These are phyloP conservation scores for Nemapogon koenigi DNA, from an alignment of 2,888 invertebrate species.

Conservation along the genomic window DNA sequence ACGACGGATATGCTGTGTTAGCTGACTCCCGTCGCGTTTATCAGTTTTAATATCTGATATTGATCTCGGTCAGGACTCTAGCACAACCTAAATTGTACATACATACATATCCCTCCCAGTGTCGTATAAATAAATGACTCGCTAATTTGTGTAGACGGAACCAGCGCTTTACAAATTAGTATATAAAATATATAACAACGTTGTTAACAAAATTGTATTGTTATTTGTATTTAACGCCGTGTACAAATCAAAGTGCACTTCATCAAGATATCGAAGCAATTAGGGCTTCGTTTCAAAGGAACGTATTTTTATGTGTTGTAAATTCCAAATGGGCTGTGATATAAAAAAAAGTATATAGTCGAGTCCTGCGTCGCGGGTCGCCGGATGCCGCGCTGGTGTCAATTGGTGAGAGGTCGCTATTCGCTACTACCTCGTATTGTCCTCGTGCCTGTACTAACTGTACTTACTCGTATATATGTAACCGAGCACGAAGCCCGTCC, in stretches of 20 bases:
- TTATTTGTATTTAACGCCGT: constrained; percentile 54
- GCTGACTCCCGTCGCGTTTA: too few relatives aligned
- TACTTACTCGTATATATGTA: constrained; percentile 53
- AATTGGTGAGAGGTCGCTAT: constrained; percentile 51
- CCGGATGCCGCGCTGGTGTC: constrained; percentile 65
- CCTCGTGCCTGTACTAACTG: constrained; percentile 39
- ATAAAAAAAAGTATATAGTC: constrained; percentile 66
- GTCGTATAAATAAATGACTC: too few relatives aligned
- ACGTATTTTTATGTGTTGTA: constrained; percentile 61
- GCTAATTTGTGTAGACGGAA: too few relatives aligned
- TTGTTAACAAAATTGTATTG: constrained; percentile 50
- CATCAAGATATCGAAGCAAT: constrained; percentile 43
- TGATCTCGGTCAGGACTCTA: too few relatives aligned
- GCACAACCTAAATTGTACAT: too few relatives aligned
- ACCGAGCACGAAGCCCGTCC: constrained; percentile 29
- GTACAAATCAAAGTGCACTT: constrained; percentile 65
- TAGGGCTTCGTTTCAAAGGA: constrained; percentile 55
- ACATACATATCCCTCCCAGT: too few relatives aligned
- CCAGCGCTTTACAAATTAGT: too few relatives aligned
- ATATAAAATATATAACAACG: too few relatives aligned
- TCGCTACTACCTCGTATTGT: constrained; percentile 39
- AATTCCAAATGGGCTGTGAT: constrained; percentile 86
- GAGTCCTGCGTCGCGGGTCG: too few relatives aligned
- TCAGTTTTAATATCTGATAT: too few relatives aligned
- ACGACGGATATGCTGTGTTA: too few relatives aligned